A percentile compares a stretch with the other conserved stretches of the same genome.
These are phyloP conservation scores for Stegana nigrithorax DNA, from an alignment of 2,888 invertebrate genomes.

Conservation along the genomic window DNA sequence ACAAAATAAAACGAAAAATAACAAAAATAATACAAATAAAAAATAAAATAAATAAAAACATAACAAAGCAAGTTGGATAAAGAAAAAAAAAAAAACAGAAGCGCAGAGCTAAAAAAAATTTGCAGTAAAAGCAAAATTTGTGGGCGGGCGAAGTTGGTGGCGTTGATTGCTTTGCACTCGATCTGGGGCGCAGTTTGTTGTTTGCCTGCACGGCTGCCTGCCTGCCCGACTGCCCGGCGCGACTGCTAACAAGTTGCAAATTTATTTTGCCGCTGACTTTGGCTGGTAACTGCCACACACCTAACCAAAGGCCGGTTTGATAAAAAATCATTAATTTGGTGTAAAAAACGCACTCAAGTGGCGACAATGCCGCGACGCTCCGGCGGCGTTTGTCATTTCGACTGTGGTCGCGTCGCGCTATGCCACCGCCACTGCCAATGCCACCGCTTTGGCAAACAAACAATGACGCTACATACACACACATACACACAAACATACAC, in stretches of 20 bases:
- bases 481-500: background rate
- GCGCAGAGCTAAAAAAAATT: background rate
- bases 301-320: too few relatives aligned
- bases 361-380: too few relatives aligned
- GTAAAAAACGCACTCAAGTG: too few relatives aligned
- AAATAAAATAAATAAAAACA: too few relatives aligned
- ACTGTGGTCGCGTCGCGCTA: background rate
- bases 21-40: background rate
- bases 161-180: background rate
- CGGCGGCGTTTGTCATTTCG: too few relatives aligned
- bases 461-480: background rate
- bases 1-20: background rate
- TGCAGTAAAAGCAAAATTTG: background rate
- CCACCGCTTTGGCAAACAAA: background rate
- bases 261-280: conserved; percentile 35
- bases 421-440: background rate
- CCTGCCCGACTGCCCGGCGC: too few relatives aligned
- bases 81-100: conserved; percentile 2
- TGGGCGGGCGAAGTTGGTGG: background rate
- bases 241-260: conserved; percentile 51
- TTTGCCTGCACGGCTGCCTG: conserved; percentile 34
- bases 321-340: too few relatives aligned
- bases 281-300: too few relatives aligned
- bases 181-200: too few relatives aligned
- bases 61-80: background rate